Evolutionary conservation across 2,113 vertebrate species (phyloP).

Genomic region (human (Homo sapiens)): DNA sequence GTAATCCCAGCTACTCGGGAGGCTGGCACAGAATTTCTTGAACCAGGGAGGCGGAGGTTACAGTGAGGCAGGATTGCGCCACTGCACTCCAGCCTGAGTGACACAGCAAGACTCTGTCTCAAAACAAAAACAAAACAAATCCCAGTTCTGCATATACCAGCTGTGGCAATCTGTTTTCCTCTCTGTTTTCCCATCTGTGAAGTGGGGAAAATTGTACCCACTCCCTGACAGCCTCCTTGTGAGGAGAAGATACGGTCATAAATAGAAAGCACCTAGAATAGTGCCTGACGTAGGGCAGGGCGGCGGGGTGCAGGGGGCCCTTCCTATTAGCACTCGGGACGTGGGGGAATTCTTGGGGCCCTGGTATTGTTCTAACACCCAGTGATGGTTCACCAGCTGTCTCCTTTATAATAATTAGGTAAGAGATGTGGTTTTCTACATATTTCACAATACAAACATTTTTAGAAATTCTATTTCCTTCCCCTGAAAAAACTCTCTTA

Average conservation of each 20-base stretch:
- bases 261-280: background rate
- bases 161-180: no score
- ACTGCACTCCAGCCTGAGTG: no score
- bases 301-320: background rate
- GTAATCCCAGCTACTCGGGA: no score
- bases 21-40: no score
- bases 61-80: no score
- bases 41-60: no score
- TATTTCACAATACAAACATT: background rate
- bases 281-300: rapidly evolving
- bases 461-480: background rate
- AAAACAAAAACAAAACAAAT: no score
- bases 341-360: background rate
- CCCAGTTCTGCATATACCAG: background rate
- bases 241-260: background rate
- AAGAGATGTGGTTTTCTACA: background rate
- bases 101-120: no score
- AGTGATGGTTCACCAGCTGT: background rate
- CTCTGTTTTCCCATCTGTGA: background rate
- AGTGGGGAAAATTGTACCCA: no score
- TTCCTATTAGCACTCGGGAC: background rate
- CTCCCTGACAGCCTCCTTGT: background rate
- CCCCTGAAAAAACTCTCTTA: background rate
- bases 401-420: background rate
- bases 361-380: no score